phyloP scores from a whole-genome alignment of 2,888 invertebrate species.

The Helleia helle region DNA sequence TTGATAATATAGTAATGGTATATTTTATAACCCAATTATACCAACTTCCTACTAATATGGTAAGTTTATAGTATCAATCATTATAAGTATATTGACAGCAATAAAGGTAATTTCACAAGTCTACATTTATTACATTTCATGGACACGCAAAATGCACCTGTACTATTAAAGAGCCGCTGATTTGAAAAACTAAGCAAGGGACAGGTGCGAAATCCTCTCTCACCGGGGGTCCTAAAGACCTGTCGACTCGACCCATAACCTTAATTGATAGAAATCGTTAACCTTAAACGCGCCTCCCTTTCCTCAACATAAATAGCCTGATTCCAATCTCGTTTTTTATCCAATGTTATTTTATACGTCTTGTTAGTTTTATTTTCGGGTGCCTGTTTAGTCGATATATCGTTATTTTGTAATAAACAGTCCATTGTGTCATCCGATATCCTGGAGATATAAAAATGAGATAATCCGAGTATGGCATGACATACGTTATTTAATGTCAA shows the following conservation, averaged over 20 bases:
- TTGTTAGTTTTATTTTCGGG: slow-evolving; percentile 67
- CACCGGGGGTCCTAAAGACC: slow-evolving; percentile 56
- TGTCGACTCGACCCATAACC: slow-evolving; percentile 64
- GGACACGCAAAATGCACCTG: slow-evolving; percentile 52
- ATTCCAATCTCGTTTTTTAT: slow-evolving; percentile 63
- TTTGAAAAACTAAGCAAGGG: slow-evolving; percentile 42
- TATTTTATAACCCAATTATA: too few relatives aligned
- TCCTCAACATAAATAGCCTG: slow-evolving; percentile 66
- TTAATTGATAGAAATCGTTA: slow-evolving; percentile 72
- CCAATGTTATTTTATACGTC: slow-evolving; percentile 56
- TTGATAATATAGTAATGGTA: too few relatives aligned
- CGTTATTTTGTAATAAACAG: slow-evolving; percentile 70
- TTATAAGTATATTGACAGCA: too few relatives aligned
- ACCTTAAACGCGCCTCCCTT: slow-evolving; percentile 62
- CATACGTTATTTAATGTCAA: slow-evolving; percentile 45
- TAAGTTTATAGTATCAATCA: too few relatives aligned
- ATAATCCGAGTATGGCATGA: slow-evolving; percentile 51
- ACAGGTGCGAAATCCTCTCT: slow-evolving; percentile 52
- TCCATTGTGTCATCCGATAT: slow-evolving; percentile 69
- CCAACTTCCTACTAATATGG: too few relatives aligned
- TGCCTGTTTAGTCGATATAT: slow-evolving; percentile 53
- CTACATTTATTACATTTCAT: slow-evolving; percentile 13
- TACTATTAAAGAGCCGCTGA: slow-evolving; percentile 47
- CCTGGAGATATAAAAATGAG: slow-evolving; percentile 45
- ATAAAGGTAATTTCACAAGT: too few relatives aligned